Evolutionary conservation across 92 coral and sea anemone genomes (phyloP).

Genomic region (Paramuricea clavata): DNA sequence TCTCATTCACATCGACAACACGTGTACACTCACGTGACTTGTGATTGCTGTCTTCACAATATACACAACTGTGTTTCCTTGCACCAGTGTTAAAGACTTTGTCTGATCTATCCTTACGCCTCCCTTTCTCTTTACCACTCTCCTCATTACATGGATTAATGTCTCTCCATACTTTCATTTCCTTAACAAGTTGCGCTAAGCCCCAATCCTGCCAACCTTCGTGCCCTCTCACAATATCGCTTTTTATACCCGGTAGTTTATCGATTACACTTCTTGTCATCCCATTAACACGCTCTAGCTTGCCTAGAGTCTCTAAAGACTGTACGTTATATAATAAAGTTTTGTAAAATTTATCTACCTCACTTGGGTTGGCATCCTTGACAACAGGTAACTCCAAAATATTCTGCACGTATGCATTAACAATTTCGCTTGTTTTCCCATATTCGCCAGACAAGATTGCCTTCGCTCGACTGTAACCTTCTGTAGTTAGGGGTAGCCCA

Average conservation of each 20-base stretch:
- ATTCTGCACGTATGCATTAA: too few relatives aligned
- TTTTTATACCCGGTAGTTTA: neutral
- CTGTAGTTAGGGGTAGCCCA: too few relatives aligned
- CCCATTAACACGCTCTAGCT: too few relatives aligned
- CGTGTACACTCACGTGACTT: too few relatives aligned
- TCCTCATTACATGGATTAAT: neutral
- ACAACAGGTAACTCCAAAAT: too few relatives aligned
- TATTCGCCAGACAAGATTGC: too few relatives aligned
- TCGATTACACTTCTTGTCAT: too few relatives aligned
- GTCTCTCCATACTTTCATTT: neutral
- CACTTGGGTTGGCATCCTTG: too few relatives aligned
- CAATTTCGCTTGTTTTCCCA: too few relatives aligned
- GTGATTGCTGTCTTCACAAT: constrained; percentile 40
- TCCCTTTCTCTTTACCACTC: neutral
- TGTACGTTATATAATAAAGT: too few relatives aligned
- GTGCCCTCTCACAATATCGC: neutral
- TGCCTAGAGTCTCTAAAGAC: too few relatives aligned
- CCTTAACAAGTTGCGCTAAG: neutral
- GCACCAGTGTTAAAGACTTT: constrained; percentile 1
- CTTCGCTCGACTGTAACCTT: neutral
- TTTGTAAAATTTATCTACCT: too few relatives aligned
- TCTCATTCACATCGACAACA: neutral
- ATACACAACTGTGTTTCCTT: constrained; percentile 35
- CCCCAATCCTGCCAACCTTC: constrained; percentile 4
- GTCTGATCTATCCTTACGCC: neutral